phyloP scores from a whole-genome alignment of 2,797 vertebrate genomes.

The Siniperca undulata region DNA sequence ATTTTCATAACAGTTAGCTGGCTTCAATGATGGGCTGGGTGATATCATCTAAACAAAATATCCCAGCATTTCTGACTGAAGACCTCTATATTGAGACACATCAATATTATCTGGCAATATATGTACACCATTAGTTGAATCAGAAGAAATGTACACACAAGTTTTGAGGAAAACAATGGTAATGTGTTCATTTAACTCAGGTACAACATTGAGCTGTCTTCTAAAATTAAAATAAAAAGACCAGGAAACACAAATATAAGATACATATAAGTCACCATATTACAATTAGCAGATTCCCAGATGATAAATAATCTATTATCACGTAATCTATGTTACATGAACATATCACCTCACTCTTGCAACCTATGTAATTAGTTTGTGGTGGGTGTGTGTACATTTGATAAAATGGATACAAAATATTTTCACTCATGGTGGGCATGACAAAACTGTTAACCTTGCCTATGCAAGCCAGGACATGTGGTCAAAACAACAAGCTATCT shows the following conservation, averaged over 20 bases:
- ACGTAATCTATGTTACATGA: background rate
- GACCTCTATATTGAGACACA: background rate
- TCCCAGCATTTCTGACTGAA: background rate
- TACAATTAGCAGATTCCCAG: background rate
- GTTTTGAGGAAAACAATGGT: background rate
- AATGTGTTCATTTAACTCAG: background rate
- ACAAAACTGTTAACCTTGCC: background rate
- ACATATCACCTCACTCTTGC: background rate
- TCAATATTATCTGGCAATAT: background rate
- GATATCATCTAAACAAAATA: background rate
- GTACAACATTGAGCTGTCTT: background rate
- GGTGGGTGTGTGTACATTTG: background rate
- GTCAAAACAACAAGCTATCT: conserved; percentile 5
- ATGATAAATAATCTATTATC: background rate
- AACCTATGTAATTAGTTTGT: background rate
- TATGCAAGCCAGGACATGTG: background rate
- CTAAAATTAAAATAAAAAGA: background rate
- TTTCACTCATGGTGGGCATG: background rate
- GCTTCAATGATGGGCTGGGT: background rate
- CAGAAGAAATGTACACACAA: background rate
- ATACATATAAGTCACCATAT: background rate
- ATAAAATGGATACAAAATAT: background rate
- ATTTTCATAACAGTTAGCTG: background rate
- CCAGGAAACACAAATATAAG: conserved; percentile 1
- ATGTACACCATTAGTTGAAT: background rate